Evolutionary conservation across 2,113 vertebrate genomes (phyloP).

Genomic region (Taxidea taxus): DNA sequence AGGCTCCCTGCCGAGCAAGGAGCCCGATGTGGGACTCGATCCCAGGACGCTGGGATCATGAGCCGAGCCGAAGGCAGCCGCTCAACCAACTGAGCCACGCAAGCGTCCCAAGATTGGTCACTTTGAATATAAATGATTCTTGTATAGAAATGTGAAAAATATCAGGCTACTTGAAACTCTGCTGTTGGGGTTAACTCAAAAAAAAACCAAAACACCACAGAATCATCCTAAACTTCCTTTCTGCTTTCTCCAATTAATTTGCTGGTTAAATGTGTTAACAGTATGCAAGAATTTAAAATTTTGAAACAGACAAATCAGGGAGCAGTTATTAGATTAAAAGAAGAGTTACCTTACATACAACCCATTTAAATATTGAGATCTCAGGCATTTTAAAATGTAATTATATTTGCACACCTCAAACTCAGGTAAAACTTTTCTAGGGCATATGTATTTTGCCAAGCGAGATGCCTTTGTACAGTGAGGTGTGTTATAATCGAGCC

Average conservation of each 20-base stretch:
- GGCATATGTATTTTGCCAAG: constrained; percentile 29
- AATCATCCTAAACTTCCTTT: neutral
- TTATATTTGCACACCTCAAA: neutral
- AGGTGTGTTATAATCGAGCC: neutral
- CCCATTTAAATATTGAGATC: constrained; percentile 37
- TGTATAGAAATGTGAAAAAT: constrained; percentile 13
- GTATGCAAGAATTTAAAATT: constrained; percentile 3
- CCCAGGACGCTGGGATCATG: no score
- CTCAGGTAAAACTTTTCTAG: neutral
- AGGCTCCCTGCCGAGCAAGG: no score
- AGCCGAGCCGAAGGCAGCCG: no score
- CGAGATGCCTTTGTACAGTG: neutral
- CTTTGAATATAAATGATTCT: constrained; percentile 15
- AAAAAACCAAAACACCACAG: no score
- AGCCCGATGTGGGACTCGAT: no score
- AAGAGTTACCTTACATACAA: neutral
- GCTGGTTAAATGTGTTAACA: constrained; percentile 20
- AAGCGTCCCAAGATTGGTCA: neutral
- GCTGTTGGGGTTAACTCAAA: neutral
- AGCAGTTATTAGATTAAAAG: constrained; percentile 20
- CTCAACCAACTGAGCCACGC: no score
- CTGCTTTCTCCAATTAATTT: neutral
- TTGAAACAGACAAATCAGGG: constrained; percentile 23
- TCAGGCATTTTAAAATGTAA: constrained; percentile 33
- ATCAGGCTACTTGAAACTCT: neutral